These are phyloP conservation scores for Ceraclea dissimilis DNA, from an alignment of 2,888 invertebrate species.

Conservation along the genomic window DNA sequence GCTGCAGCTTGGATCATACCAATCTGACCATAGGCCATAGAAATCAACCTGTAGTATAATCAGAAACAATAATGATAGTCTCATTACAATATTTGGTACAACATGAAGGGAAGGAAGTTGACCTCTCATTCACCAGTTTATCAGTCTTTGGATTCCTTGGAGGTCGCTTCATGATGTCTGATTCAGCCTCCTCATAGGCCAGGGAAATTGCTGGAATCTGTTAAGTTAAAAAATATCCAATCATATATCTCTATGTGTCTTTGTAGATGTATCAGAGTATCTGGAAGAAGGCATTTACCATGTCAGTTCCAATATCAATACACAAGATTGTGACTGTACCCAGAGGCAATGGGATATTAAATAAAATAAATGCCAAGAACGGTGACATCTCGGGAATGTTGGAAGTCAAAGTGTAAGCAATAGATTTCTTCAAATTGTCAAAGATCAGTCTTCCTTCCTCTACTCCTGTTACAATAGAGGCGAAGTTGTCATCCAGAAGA, in stretches of 20 bases:
- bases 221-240: neutral
- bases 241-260: no score
- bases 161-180: slow-evolving; percentile 81
- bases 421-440: slow-evolving; percentile 97
- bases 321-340: slow-evolving; percentile 97
- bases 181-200: slow-evolving; percentile 80
- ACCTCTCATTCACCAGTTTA: slow-evolving; percentile 78
- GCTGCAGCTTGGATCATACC: neutral
- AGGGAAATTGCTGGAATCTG: slow-evolving; percentile 74
- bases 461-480: slow-evolving; percentile 94
- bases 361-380: slow-evolving; percentile 93
- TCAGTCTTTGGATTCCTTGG: slow-evolving; percentile 77
- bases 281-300: slow-evolving; percentile 74
- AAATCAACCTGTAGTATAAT: neutral
- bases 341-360: slow-evolving; percentile 89
- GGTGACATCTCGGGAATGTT: slow-evolving; percentile 98
- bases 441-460: slow-evolving; percentile 94
- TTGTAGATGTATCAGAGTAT: no score
- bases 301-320: slow-evolving; percentile 99
- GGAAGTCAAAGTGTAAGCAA: slow-evolving; percentile 93
- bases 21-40: neutral
- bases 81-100: no score
- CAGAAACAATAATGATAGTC: no score
- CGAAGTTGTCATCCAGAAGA: slow-evolving; percentile 96
- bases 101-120: slow-evolving; percentile 21